phyloP scores from a whole-genome alignment of 2,113 vertebrate species.

The Psittacus erithacus region DNA sequence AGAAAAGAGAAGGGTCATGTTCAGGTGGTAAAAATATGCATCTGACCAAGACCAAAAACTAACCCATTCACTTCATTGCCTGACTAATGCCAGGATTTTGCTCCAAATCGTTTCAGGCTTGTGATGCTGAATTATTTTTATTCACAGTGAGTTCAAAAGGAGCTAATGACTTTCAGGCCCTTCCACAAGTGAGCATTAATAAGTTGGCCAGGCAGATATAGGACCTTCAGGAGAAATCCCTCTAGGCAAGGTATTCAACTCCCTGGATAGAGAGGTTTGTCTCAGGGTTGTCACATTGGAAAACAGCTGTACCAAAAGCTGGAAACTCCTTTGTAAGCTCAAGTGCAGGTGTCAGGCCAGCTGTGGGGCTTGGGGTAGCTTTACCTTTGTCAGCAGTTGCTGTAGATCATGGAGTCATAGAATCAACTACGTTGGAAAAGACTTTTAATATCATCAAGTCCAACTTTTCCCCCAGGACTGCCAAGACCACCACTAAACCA shows the following conservation, averaged over 20 bases:
- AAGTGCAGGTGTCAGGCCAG: not conserved
- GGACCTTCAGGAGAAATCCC: not conserved
- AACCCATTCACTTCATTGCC: not conserved
- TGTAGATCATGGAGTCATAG: not conserved
- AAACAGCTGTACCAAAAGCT: not conserved
- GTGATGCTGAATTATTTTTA: constrained; percentile 26
- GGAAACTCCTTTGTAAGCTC: not conserved
- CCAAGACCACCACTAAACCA: not conserved
- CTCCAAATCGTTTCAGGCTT: constrained; percentile 32
- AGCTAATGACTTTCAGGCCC: constrained; percentile 8
- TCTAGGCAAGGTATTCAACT: not conserved
- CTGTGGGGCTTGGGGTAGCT: not conserved
- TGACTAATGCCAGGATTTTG: not conserved
- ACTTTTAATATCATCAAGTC: not conserved
- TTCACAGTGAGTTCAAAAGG: constrained; percentile 8
- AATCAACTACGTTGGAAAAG: not conserved
- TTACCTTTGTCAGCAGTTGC: not conserved
- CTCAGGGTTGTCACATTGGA: not conserved
- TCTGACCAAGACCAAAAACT: not conserved
- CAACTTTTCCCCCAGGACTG: not conserved
- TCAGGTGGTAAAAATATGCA: constrained; percentile 3
- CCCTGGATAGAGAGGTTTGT: not conserved
- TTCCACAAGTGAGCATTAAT: not conserved
- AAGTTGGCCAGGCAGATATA: not conserved
- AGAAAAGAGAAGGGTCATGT: not conserved